Base-by-base conservation (phyloP, 2,888 invertebrate species). In the Stenolophus ochropezus region DNA sequence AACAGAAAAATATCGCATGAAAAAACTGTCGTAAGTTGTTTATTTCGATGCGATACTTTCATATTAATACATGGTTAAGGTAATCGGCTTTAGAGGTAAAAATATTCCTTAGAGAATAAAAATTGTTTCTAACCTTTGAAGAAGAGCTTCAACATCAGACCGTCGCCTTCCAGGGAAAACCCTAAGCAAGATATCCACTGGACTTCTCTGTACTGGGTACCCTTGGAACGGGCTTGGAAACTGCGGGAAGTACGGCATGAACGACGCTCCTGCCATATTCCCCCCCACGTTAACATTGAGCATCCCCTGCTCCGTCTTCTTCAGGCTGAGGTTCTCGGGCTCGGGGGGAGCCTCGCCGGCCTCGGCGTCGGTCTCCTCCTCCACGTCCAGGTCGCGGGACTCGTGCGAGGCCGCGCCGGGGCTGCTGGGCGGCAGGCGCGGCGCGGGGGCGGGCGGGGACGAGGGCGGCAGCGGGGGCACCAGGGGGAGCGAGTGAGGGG, bases 101-200 rank as follows among this genome's bases (percentile, higher is more conserved):
- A n/a, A n/a, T n/a, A n/a, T n/a, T n/a, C n/a, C n/a, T 4, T 49
- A 49, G 4, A 1, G 5, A 8, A 11, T 42, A 16, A 16, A 51
- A 4, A 16, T 14, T n/a, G 5, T 1, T 16, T 21, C 47, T 3
- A 91, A 87, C 93, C 93, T 88, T 84, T 96, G 94, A 18, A 98
- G 90, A 58, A 96, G 92, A 2, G 94, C 92, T 88, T 98, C 97
- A 0, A 98, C 95, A 86, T 97, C 96, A 71, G 93, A 94, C 69
- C 97, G 92, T 85, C 97, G 93, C 85, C 96, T 93, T 85, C 95
- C 94, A 0, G 98, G 98, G 87, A 98, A 98, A 0, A 98, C 96
- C 85, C 97, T 93, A 85, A 96, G 92, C 6, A 98, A 91, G 0
- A 97, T 96, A 87, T 98, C 97, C 0, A 98, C 93, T 0, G 97